Evolutionary conservation across 2,888 invertebrate species (phyloP).

Genomic region (Rhagophthalmus giganteus): DNA sequence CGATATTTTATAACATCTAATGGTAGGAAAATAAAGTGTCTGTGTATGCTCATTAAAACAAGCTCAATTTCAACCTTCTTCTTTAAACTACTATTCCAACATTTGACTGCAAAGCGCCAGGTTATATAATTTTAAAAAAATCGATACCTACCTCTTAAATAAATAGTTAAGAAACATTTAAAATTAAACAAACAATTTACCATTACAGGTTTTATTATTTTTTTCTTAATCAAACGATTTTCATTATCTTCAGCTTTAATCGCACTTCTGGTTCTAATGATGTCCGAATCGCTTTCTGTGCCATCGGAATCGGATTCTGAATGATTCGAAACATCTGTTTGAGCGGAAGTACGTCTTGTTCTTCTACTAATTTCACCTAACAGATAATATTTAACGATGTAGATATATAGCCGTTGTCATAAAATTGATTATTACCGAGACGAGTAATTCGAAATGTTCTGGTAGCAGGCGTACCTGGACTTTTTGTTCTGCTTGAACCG

Average conservation of each 20-base stretch:
- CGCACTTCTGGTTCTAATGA: slow-evolving; percentile 46
- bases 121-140: no score
- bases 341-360: slow-evolving; percentile 61
- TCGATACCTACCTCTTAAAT: no score
- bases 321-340: slow-evolving; percentile 62
- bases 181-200: slow-evolving; percentile 14
- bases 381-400: slow-evolving; percentile 1
- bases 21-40: no score
- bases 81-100: no score
- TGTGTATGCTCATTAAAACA: no score
- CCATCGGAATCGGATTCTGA: slow-evolving; percentile 63
- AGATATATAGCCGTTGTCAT: no score
- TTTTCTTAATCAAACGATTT: slow-evolving; percentile 31
- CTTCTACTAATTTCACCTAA: slow-evolving; percentile 46
- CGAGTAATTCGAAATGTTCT: slow-evolving; percentile 55
- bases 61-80: no score
- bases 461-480: slow-evolving; percentile 63
- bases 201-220: slow-evolving; percentile 29
- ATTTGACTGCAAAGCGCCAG: no score
- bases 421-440: no score
- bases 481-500: slow-evolving; percentile 66
- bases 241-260: slow-evolving; percentile 48
- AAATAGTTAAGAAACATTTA: no score
- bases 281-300: slow-evolving; percentile 46
- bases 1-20: no score